Conservation (phyloP, 2,113 vertebrate species). For the Probosciger aterrimus region DNA sequence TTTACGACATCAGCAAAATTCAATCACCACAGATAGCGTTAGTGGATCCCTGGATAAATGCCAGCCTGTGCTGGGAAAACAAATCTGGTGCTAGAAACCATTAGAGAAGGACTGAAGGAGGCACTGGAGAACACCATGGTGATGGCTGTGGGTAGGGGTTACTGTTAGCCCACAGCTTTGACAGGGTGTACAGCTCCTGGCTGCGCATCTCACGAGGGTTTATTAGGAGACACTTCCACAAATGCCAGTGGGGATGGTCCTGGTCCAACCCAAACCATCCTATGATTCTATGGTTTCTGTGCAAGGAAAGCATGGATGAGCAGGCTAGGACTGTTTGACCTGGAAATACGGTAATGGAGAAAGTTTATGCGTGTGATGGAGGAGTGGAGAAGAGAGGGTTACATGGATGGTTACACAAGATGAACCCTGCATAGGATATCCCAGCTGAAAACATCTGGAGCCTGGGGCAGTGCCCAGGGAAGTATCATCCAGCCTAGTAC, state of each 20-base stretch:
- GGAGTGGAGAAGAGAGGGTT: not conserved
- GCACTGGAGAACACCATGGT: not conserved
- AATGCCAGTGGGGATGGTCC: not conserved
- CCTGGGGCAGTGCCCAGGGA: not conserved
- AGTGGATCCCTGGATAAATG: not conserved
- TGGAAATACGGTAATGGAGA: not conserved
- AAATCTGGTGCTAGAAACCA: not conserved
- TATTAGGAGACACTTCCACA: not conserved
- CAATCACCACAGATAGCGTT: not conserved
- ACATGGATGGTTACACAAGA: rapidly evolving
- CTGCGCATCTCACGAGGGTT: not conserved
- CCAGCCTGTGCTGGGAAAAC: not conserved
- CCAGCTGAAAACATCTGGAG: not conserved
- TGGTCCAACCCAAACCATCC: not conserved
- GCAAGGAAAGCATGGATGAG: not conserved
- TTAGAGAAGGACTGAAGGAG: not conserved
- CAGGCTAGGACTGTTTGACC: not conserved
- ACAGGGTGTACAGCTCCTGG: not conserved
- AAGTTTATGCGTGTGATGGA: not conserved
- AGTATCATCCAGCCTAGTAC: not conserved
- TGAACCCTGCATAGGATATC: not conserved
- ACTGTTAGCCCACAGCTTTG: not conserved
- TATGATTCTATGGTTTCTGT: not conserved
- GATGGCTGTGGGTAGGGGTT: not conserved
- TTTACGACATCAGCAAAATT: constrained; percentile 34